A percentile compares a stretch with the other conserved stretches of the same genome.
These are phyloP conservation scores for Semicossyphus pulcher DNA, from an alignment of 2,113 vertebrate species.

Conservation along the genomic window DNA sequence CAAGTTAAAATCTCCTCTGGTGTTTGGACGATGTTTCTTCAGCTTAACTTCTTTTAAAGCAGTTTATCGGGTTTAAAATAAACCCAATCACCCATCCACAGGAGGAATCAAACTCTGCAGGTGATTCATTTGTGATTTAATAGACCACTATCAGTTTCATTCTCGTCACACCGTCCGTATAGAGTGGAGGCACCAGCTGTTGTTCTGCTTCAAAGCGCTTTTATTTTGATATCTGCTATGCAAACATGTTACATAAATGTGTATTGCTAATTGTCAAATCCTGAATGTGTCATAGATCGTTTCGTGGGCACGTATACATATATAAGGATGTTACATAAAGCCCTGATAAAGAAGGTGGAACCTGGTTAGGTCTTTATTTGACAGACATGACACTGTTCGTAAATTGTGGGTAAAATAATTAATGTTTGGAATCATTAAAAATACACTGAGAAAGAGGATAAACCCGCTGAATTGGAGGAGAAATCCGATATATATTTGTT, in stretches of 20 bases:
- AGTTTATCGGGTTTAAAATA: not conserved
- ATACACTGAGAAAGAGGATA: slow-evolving; percentile 1
- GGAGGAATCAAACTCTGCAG: not conserved
- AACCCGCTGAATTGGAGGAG: not conserved
- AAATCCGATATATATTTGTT: slow-evolving; percentile 1
- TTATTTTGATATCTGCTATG: slow-evolving; percentile 32
- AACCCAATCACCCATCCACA: not conserved
- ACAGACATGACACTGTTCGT: not conserved
- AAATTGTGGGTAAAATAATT: slow-evolving; percentile 11
- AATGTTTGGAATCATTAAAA: slow-evolving; percentile 4
- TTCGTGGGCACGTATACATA: slow-evolving; percentile 36
- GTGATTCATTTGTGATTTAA: slow-evolving; percentile 55
- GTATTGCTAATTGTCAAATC: slow-evolving; percentile 59
- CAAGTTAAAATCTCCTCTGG: too few relatives aligned
- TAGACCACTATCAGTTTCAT: slow-evolving; percentile 18
- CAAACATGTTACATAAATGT: slow-evolving; percentile 63
- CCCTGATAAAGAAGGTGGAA: slow-evolving; percentile 34
- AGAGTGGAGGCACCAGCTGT: slow-evolving; percentile 24
- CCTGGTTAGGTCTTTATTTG: slow-evolving; percentile 7
- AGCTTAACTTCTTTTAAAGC: not conserved
- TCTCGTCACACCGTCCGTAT: slow-evolving; percentile 14
- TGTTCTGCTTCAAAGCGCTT: slow-evolving; percentile 21
- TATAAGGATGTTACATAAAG: slow-evolving; percentile 54
- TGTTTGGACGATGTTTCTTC: too few relatives aligned
- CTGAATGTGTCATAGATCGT: slow-evolving; percentile 57